Evolutionary conservation across 2,113 vertebrate species (phyloP).

Genomic region (Perognathus longimembris): DNA sequence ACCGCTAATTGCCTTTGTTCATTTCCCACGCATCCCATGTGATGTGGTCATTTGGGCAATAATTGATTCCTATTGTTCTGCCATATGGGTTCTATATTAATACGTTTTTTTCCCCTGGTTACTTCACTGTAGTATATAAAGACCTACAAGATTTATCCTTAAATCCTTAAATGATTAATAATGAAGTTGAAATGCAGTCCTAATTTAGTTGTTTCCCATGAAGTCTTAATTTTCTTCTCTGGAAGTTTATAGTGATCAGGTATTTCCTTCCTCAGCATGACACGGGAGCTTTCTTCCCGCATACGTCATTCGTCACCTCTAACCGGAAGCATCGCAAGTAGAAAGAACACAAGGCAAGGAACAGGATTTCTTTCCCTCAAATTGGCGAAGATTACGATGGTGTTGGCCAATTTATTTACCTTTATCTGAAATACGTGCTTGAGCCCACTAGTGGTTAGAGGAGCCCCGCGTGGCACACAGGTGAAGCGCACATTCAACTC

Average conservation of each 20-base stretch:
- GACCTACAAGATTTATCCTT: not conserved
- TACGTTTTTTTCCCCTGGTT: not conserved
- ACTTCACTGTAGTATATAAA: not conserved
- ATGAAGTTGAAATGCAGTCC: not conserved
- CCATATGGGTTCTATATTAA: constrained; percentile 23
- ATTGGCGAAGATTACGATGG: not conserved
- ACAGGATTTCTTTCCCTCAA: not conserved
- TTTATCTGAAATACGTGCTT: not conserved
- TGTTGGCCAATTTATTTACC: not conserved
- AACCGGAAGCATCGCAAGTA: not conserved
- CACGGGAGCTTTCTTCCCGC: too few species aligned
- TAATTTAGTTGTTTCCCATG: constrained; percentile 1
- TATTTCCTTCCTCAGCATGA: not conserved
- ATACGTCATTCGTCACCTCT: too few species aligned
- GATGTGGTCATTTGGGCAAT: not conserved
- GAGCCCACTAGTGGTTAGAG: constrained; percentile 51
- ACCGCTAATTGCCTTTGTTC: constrained; percentile 39
- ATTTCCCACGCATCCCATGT: constrained; percentile 49
- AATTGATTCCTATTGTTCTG: not conserved
- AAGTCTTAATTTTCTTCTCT: not conserved
- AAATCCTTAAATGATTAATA: not conserved
- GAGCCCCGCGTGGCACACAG: too few species aligned
- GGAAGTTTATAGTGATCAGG: not conserved
- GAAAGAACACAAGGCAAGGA: not conserved
- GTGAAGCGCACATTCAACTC: too few species aligned